Percentiles rank a stretch among this genome's conserved stretches.
These are phyloP conservation scores for Gonocerus acuteangulatus DNA, from an alignment of 2,888 invertebrate species.

Conservation along the genomic window DNA sequence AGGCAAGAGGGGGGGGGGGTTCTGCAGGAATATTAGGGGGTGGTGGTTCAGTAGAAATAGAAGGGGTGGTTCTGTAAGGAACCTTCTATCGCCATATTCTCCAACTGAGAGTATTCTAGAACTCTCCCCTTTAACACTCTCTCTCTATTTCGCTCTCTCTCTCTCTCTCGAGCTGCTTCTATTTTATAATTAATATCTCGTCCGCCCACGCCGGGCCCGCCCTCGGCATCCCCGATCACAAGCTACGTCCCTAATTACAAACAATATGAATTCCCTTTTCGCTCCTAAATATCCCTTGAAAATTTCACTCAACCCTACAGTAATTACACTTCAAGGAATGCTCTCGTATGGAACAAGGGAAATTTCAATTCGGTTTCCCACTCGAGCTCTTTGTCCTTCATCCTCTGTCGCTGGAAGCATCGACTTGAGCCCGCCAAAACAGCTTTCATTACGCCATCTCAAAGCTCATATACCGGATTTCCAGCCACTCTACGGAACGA, in stretches of 20 bases:
- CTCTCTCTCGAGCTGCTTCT: neutral
- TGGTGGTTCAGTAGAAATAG: neutral
- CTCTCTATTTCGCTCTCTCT: neutral
- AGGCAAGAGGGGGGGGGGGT: slow-evolving; percentile 1
- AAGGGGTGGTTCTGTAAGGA: neutral
- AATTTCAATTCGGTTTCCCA: slow-evolving; percentile 8
- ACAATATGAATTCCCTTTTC: slow-evolving; percentile 23
- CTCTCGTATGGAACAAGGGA: slow-evolving; percentile 8
- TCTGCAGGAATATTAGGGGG: neutral
- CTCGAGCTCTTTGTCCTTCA: neutral
- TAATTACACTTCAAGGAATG: slow-evolving; percentile 16
- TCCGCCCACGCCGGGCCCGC: neutral
- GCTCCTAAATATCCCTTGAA: slow-evolving; percentile 14
- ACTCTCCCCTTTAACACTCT: neutral
- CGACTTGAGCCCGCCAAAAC: too few relatives aligned
- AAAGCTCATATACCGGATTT: too few relatives aligned
- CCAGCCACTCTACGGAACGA: too few relatives aligned
- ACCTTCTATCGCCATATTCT: neutral
- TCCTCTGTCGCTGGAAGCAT: too few relatives aligned
- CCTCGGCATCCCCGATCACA: slow-evolving; percentile 15
- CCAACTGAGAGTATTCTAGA: neutral
- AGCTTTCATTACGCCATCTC: too few relatives aligned
- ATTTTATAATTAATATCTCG: slow-evolving; percentile 19
- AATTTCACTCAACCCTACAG: neutral
- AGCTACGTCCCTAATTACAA: slow-evolving; percentile 18